Evolutionary conservation across 2,888 invertebrate genomes (phyloP).

Genomic region (Margaritifera margaritifera): DNA sequence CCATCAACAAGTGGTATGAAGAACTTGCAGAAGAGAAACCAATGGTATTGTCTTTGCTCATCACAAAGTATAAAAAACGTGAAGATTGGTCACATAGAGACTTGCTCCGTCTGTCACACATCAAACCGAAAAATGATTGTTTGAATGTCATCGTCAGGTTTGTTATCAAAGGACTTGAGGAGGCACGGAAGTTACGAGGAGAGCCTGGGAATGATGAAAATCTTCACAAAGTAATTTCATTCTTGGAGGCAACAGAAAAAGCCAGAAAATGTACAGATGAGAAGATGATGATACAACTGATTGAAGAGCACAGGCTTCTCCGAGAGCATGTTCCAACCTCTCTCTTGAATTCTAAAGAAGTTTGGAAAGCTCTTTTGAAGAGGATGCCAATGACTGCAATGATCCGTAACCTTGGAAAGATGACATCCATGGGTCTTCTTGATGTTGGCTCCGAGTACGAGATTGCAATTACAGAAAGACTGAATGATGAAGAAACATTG

Average conservation of each 20-base stretch:
- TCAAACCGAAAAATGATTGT: conserved; percentile 39
- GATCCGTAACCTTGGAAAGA: too few relatives aligned
- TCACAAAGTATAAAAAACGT: too few relatives aligned
- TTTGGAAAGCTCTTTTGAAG: conserved; percentile 73
- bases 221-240: too few relatives aligned
- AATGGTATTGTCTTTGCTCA: conserved; percentile 77
- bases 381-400: conserved; percentile 73
- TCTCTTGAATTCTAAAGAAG: conserved; percentile 79
- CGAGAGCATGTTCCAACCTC: conserved; percentile 82
- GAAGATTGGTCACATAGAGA: too few relatives aligned
- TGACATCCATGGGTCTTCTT: conserved; percentile 42
- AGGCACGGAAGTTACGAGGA: too few relatives aligned
- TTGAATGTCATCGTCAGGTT: too few relatives aligned
- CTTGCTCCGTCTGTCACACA: conserved; percentile 74
- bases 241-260: too few relatives aligned
- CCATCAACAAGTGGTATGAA: conserved; percentile 80
- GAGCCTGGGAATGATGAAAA: too few relatives aligned
- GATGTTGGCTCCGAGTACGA: conserved; percentile 38
- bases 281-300: conserved; percentile 49
- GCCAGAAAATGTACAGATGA: conserved; percentile 51
- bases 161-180: too few relatives aligned
- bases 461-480: conserved; percentile 42
- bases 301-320: conserved; percentile 75
- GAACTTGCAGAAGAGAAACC: conserved; percentile 20
- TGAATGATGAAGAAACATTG: conserved; percentile 51